Percentiles rank a stretch among this genome's conserved stretches.
Conservation (phyloP, 1,140 invertebrate genomes). For the Brachionus rubens region DNA sequence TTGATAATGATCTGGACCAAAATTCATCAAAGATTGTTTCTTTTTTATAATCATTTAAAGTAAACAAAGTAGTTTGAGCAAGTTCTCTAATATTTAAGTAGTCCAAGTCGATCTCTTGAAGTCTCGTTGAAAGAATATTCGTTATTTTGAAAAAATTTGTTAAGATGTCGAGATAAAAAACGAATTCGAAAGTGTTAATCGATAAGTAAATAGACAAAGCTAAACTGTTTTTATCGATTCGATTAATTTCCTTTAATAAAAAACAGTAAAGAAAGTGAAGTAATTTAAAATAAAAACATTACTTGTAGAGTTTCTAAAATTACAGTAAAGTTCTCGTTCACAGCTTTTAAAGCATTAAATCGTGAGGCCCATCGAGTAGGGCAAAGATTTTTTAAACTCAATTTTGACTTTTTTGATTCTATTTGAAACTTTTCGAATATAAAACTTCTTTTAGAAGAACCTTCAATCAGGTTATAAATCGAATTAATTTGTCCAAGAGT, state of each 20-base stretch:
- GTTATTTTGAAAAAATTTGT: background rate
- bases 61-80: too few relatives aligned
- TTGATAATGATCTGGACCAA: too few relatives aligned
- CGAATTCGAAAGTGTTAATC: conserved; percentile 14
- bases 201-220: background rate
- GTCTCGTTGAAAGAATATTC: background rate
- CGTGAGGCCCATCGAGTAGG: conserved; percentile 15
- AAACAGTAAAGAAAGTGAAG: background rate
- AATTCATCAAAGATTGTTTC: too few relatives aligned
- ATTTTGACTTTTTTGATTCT: background rate
- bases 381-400: conserved; percentile 25
- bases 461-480: conserved; percentile 39
- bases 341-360: conserved; percentile 14
- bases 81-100: background rate
- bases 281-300: background rate
- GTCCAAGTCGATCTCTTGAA: background rate
- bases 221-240: background rate
- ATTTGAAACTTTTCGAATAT: conserved; percentile 35
- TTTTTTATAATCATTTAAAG: too few relatives aligned
- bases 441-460: conserved; percentile 4
- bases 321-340: background rate
- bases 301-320: conserved; percentile 20
- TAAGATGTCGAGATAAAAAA: background rate
- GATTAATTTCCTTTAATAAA: conserved; percentile 10
- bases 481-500: background rate